Base-by-base conservation (phyloP, 2,888 invertebrate species). In the Andrena haemorrhoa region DNA sequence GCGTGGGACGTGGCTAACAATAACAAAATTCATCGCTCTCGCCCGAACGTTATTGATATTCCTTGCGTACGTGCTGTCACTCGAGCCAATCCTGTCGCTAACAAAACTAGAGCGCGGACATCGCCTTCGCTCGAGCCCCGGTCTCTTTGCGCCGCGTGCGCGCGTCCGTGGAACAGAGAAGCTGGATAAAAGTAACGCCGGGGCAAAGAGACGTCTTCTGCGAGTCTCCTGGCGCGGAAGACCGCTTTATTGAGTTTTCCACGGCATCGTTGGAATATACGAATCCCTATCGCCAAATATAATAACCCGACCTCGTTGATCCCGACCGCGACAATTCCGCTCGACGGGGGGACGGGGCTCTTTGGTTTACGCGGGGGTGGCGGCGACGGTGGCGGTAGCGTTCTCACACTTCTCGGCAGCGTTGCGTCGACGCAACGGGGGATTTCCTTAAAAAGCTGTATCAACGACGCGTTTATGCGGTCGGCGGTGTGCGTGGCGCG, bases 231-330 rank as follows among this genome's bases (percentile, higher is more conserved):
- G 20, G 41, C 31, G 41, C 49, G 61, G 53, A 68, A 68, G 75
- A 75, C 76, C 76, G 33, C 71, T 71, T 79, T 79, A 79, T 79
- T 79, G 77, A 79, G 77, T 51, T 79, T 70, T 79, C 77, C 60
- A 20, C 35, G 16, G 8, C 31, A 29, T 29, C 60, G 51, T 29
- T 47, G 8, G 60, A 60, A 16, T 47, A 35, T 49, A 49, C 31
- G 58, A 29, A 29, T 49, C 49, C 60, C 65, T 65, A 66, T 79
- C 65, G 70, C 71, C 79, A 71, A 79, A 79, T 77, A 77, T 77
- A 77, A 79, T 79, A 79, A 79, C 79, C 63, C 41, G 76, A 41
- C 61, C 31, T 26, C 66, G 26, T 29, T 65, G 76, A 77, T 77
- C 76, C 69, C 56, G 20, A 29, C 49, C 29, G 68, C 56, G 79